Percentiles rank a stretch among this genome's conserved stretches.
phyloP scores from a whole-genome alignment of 2,888 invertebrate species.

The Gonocerus acuteangulatus region DNA sequence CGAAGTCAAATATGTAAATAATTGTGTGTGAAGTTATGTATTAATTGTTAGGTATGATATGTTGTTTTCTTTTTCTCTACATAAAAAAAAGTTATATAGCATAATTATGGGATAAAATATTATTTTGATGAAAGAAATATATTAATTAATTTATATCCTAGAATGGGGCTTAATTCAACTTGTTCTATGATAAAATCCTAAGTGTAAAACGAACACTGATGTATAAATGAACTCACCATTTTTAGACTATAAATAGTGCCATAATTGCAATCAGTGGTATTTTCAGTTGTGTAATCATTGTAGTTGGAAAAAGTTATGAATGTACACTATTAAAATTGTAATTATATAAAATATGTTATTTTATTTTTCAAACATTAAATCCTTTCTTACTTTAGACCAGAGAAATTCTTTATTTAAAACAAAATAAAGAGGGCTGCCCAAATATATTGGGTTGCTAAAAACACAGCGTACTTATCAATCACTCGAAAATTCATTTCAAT shows the following conservation, averaged over 20 bases:
- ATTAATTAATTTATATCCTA: conserved; percentile 19
- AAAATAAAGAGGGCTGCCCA: no score
- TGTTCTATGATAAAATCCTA: not conserved
- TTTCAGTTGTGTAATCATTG: conserved; percentile 27
- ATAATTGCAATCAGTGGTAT: conserved; percentile 21
- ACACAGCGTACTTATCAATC: no score
- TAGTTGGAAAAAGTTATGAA: conserved; percentile 30
- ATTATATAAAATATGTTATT: not conserved
- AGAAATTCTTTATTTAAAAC: no score
- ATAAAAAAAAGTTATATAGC: conserved; percentile 10
- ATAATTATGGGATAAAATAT: no score
- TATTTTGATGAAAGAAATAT: not conserved
- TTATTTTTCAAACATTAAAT: no score
- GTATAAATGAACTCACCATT: not conserved
- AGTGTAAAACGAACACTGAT: not conserved
- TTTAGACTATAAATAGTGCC: conserved; percentile 27
- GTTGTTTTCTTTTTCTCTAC: conserved; percentile 6
- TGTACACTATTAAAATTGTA: conserved; percentile 26
- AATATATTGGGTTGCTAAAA: no score
- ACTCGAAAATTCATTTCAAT: no score
- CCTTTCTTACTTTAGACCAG: no score
- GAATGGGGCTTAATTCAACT: conserved; percentile 3
- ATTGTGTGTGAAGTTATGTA: conserved; percentile 25
- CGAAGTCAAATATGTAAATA: conserved; percentile 31
- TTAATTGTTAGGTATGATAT: conserved; percentile 22